Conservation (phyloP, 2,113 vertebrate species). For the Salvelinus sp. region DNA sequence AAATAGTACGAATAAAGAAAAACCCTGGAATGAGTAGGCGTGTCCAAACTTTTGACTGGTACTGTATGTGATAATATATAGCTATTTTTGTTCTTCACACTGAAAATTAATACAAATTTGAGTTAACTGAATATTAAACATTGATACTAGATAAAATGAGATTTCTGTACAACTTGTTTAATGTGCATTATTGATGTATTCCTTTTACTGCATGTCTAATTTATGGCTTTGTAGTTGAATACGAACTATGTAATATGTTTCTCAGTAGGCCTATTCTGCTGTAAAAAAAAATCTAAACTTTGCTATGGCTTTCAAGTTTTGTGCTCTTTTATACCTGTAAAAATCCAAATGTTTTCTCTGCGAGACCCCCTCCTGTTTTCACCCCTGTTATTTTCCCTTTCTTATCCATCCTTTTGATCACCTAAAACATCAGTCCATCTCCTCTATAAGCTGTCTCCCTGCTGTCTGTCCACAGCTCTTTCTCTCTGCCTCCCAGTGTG, state of each 20-base stretch:
- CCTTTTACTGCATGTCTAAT: too few species aligned
- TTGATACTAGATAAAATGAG: background rate
- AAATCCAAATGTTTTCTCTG: conserved; percentile 61
- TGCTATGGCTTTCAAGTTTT: conserved; percentile 54
- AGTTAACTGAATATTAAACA: too few species aligned
- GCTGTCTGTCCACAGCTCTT: conserved; percentile 68
- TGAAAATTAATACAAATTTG: too few species aligned
- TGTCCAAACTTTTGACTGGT: too few species aligned
- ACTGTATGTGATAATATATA: background rate
- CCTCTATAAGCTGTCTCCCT: conserved; percentile 58
- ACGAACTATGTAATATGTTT: conserved; percentile 10
- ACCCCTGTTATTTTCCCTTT: conserved; percentile 65
- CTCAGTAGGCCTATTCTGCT: conserved; percentile 33
- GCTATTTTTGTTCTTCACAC: too few species aligned
- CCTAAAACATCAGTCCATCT: conserved; percentile 70
- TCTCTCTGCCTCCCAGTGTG: conserved; percentile 67
- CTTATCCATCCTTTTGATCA: conserved; percentile 70
- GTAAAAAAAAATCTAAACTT: conserved; percentile 58
- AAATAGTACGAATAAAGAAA: too few species aligned
- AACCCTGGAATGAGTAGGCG: too few species aligned
- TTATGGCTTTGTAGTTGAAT: background rate
- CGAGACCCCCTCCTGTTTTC: conserved; percentile 50
- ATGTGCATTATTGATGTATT: background rate
- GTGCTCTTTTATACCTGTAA: conserved; percentile 46
- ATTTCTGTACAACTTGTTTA: background rate